Conservation (phyloP, 2,113 vertebrate genomes). For the Galeopterus variegatus region DNA sequence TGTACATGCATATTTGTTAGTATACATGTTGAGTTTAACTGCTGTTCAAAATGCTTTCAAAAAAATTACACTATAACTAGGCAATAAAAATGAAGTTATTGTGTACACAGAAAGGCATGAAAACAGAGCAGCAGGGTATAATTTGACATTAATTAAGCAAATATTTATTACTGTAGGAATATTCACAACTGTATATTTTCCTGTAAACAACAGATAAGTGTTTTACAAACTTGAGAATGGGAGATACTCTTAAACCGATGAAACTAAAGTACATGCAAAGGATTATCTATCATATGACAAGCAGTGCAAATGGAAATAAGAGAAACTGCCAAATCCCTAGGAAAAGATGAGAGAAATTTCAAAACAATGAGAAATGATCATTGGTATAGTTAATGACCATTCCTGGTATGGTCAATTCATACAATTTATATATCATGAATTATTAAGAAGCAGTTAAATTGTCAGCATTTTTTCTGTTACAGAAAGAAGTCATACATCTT, state of each 20-base stretch:
- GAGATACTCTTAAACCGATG: not conserved
- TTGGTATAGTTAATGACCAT: too few relatives aligned
- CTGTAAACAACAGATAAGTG: not conserved
- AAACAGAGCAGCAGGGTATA: not conserved
- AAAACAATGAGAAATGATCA: not conserved
- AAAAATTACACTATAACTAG: not conserved
- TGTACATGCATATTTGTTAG: not conserved
- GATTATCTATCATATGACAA: not conserved
- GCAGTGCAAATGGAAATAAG: not conserved
- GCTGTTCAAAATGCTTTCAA: slow-evolving; percentile 34
- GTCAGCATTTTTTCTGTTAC: not conserved
- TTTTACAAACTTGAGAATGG: not conserved
- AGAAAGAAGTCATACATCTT: not conserved
- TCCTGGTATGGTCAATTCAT: not conserved
- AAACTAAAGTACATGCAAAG: slow-evolving; percentile 29
- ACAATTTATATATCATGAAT: not conserved
- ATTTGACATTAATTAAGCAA: not conserved
- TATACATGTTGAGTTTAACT: not conserved
- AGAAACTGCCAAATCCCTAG: not conserved
- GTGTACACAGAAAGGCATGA: not conserved
- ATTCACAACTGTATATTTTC: not conserved
- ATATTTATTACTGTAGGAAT: not conserved
- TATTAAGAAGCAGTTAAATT: not conserved
- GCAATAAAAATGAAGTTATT: slow-evolving; percentile 39
- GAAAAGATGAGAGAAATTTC: not conserved